phyloP scores from a whole-genome alignment of 1,140 invertebrate genomes.

The Schlechtendalia chinensis region DNA sequence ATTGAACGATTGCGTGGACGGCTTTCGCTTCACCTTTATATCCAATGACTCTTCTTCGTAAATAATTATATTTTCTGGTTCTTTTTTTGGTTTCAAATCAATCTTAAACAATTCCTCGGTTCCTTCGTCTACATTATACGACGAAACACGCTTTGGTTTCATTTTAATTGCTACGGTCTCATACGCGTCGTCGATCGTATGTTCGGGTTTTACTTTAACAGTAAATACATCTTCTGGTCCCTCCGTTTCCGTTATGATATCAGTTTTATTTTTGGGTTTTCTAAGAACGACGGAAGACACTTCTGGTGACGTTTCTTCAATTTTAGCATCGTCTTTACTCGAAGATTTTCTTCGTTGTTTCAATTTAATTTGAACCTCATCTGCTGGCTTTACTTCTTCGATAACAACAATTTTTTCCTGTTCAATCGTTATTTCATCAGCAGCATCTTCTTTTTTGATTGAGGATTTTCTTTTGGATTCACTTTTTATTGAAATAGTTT shows the following conservation, averaged over 20 bases:
- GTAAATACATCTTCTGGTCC: slow-evolving; percentile 54
- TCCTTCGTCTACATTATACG: slow-evolving; percentile 53
- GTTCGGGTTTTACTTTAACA: slow-evolving; percentile 51
- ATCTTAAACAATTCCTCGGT: slow-evolving; percentile 54
- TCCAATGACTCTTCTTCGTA: slow-evolving; percentile 64
- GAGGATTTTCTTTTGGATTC: neutral
- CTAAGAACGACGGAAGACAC: slow-evolving; percentile 51
- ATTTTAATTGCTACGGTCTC: slow-evolving; percentile 25
- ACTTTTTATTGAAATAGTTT: slow-evolving; percentile 50
- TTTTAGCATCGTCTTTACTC: neutral
- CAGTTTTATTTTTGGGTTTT: slow-evolving; percentile 28
- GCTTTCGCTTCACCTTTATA: slow-evolving; percentile 62
- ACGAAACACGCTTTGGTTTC: slow-evolving; percentile 31
- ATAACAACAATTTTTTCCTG: slow-evolving; percentile 54
- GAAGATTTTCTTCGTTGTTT: slow-evolving; percentile 50
- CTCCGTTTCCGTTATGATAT: slow-evolving; percentile 2
- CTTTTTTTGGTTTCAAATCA: slow-evolving; percentile 50
- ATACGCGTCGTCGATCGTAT: slow-evolving; percentile 43
- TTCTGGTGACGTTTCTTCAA: slow-evolving; percentile 46
- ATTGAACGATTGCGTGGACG: slow-evolving; percentile 55
- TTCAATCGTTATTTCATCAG: slow-evolving; percentile 35
- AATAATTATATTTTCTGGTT: slow-evolving; percentile 55
- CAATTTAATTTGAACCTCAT: slow-evolving; percentile 53
- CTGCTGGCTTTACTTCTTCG: slow-evolving; percentile 50
- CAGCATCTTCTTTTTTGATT: slow-evolving; percentile 42